These are phyloP conservation scores for Ictalurus furcatus DNA, from an alignment of 2,113 vertebrate species.

Conservation along the genomic window DNA sequence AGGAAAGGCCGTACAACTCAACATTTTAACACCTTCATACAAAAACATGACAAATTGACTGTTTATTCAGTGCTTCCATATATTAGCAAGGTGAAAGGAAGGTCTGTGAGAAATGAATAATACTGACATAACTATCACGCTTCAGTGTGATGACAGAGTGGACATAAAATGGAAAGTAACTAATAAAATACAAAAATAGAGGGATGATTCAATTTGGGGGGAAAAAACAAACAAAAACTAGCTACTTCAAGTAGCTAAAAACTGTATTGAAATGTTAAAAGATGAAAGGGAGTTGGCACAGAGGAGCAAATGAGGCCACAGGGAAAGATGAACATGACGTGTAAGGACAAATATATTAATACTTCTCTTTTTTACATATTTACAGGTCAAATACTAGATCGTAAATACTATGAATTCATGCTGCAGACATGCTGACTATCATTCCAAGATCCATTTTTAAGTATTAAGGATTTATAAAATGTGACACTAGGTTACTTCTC, in stretches of 20 bases:
- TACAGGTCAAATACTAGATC: conserved; percentile 37
- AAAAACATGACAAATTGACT: background rate
- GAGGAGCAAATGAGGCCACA: background rate
- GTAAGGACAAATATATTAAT: conserved; percentile 53
- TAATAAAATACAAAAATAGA: conserved; percentile 17
- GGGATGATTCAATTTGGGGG: too few relatives aligned
- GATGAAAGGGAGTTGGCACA: conserved; percentile 1
- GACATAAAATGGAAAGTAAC: background rate
- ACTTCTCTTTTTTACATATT: conserved; percentile 42
- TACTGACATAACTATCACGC: background rate
- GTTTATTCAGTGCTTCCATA: background rate
- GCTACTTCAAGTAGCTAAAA: conserved; percentile 13
- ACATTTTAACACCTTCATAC: background rate
- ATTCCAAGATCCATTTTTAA: background rate
- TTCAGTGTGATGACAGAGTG: conserved; percentile 5
- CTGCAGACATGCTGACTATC: background rate
- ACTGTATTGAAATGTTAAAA: background rate
- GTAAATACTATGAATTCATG: conserved; percentile 1
- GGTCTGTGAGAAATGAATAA: background rate
- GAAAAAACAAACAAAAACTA: too few relatives aligned
- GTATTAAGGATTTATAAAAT: background rate
- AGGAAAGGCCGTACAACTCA: background rate
- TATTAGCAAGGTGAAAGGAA: background rate
- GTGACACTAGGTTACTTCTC: background rate
- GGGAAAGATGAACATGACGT: background rate